Evolutionary conservation across 2,888 invertebrate species (phyloP).

Genomic region (Cartodere bifasciata): DNA sequence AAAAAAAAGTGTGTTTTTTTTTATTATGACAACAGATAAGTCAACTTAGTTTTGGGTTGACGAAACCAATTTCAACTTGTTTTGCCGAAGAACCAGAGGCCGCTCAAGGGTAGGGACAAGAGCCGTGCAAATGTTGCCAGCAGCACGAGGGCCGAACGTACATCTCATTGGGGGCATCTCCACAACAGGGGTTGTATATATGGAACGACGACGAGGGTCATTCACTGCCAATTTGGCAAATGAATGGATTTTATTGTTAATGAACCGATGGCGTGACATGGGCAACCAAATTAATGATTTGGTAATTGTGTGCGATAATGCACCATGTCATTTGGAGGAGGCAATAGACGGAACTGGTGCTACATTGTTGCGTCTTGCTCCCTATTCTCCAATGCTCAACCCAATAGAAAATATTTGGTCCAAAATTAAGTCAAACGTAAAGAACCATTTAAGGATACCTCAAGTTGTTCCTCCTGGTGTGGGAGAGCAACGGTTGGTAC

Average conservation of each 20-base stretch:
- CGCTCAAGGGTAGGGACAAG: slow-evolving; percentile 10
- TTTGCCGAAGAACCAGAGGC: slow-evolving; percentile 13
- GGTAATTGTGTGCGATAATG: slow-evolving; percentile 14
- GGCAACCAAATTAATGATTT: slow-evolving; percentile 12
- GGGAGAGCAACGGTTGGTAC: slow-evolving; percentile 9
- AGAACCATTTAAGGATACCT: slow-evolving; percentile 7
- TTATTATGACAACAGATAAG: slow-evolving; percentile 13
- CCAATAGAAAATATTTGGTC: slow-evolving; percentile 9
- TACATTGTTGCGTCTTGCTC: slow-evolving; percentile 12
- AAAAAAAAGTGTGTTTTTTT: too few relatives aligned
- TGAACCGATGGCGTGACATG: slow-evolving; percentile 9
- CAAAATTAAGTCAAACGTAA: slow-evolving; percentile 8
- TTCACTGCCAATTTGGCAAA: slow-evolving; percentile 12
- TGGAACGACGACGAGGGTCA: slow-evolving; percentile 13
- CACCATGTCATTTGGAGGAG: slow-evolving; percentile 13
- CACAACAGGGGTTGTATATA: slow-evolving; percentile 12
- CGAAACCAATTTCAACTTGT: slow-evolving; percentile 13
- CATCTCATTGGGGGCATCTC: slow-evolving; percentile 14
- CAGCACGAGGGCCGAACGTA: slow-evolving; percentile 13
- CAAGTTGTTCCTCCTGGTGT: slow-evolving; percentile 11
- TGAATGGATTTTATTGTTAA: slow-evolving; percentile 7
- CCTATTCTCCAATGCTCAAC: slow-evolving; percentile 11
- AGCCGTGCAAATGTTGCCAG: slow-evolving; percentile 13
- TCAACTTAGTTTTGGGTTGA: slow-evolving; percentile 13
- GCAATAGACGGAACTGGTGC: slow-evolving; percentile 4